Evolutionary conservation across 2,888 invertebrate genomes (phyloP), one percentile per base, ranked within the genome.

Genomic region (Agrotis exclamationis): DNA sequence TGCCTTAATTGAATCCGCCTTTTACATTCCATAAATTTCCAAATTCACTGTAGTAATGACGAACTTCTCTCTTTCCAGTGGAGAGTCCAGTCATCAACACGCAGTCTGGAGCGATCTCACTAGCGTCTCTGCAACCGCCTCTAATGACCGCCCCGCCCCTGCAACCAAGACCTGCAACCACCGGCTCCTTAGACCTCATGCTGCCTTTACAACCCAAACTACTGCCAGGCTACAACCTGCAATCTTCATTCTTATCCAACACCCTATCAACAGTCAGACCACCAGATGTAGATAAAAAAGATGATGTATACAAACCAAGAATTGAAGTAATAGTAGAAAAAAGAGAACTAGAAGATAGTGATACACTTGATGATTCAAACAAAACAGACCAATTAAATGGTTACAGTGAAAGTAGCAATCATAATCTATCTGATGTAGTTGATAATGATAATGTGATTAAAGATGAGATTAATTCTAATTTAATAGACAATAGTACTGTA

Each of bases 121-220:
- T 96, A 87, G 96, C 97, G 76, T 96, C 96, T 78, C 90, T 96
- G 76, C 96, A 96, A 92, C 96, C 96, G 82, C 96, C 96, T 82
- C 87, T 96, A 86, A 86, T 96, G 91, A 96, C 96, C 78, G 96
- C 94, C 87, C 96, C 97, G 84, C 97, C 97, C 84, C 91, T 97
- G 84, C 97, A 97, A 94, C 97, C 98, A 59, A 94, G 97, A 81
- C 97, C 97, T 80, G 97, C 98, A 62, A 98, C 97, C 83, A 97
- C 97, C 50, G 97, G 97, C 75, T 97, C 97, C 92, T 93, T 97
- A 89, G 97, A 97, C 87, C 97, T 97, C 82, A 96, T 97, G 93
- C 96, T 98, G 87, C 98, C 97, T 73, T 93, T 98, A 70, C 98
- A 98, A 96, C 97, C 98, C 75, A 97, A 97, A 88, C 93, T 97